Base-by-base conservation (phyloP, 2,113 vertebrate species). In the Strix aluco region DNA sequence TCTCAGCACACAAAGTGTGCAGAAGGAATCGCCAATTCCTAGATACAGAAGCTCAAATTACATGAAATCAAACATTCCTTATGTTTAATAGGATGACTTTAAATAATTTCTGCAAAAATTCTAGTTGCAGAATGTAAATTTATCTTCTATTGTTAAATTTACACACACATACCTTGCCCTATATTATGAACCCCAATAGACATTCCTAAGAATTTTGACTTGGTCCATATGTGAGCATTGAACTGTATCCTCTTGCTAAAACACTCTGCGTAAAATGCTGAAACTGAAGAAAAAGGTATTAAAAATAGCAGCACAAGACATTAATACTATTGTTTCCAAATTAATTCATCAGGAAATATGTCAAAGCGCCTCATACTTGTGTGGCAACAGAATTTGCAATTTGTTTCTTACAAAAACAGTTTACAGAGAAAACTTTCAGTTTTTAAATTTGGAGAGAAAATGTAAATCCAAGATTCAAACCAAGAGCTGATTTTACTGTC, bases 141-240 rank as follows among this genome's bases (percentile, higher is more conserved):
- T 71, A 7, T 62, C 27, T 75, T 55, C 67, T 47, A 2, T 3
- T 49, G 51, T 12, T 51, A 8, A 47, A 0, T 10, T 52, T 13
- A 36, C 23, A 67, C 30, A 55, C 46, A 91, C 96, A 1, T 98
- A 99, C 99, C 99, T 98, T 99, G 99, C 57, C 99, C 99, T 77
- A 99, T 99, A 97, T 99, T 99, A 98, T 99, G 99, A 55, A 99
- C 99, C 7, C 99, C 99, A 54, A 99, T 99, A 22, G 99, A 99
- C 99, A 99, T 99, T 79, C 99, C 99, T 49, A 99, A 97, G 97
- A 99, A 99, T 90, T 99, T 99, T 22, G 99, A 99, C 97, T 99
- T 99, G 65, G 99, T 99, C 99, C 99, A 99, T 97, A 99, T 99
- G 97, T 99, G 99, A 94, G 99, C 99, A 63, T 99, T 99, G 98